Evolutionary conservation across 2,888 invertebrate genomes (phyloP), one percentile per base, ranked within the genome.

Genomic region (Theretra japonica): DNA sequence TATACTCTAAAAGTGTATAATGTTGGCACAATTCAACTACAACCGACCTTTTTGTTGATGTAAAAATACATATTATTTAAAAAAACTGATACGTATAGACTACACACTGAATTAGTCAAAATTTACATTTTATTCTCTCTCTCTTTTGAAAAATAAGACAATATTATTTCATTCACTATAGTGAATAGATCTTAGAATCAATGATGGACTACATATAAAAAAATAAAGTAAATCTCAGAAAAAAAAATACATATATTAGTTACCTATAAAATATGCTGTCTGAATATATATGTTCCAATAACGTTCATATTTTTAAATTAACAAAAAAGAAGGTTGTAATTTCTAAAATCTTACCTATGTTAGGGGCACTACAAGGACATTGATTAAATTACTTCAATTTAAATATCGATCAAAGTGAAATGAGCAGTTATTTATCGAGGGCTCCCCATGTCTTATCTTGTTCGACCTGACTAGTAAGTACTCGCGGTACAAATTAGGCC

Each of bases 11-110:
- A 65, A 6, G 56, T 70, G 56, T 53, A 65, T 53, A 62, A 65
- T 56, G n/a, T 71, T 71, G 70, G 70, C 70, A 71, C 70, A 65
- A 62, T 70, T 62, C 30, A 30, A 60, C 33, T 65, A 60, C 48
- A 65, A 41, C 41, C 65, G 6, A 48, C 62, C 19, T 65, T 23
- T 48, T 65, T 41, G 23, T 65, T 65, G 41, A n/a, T 48, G 23
- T 48, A 17, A 65, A 15, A 48, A n/a, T 21, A 56, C n/a, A 2
- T 4, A 2, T 56, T 21, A 28, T 28, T 28, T 5, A 28, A 28
- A 28, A 28, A 5, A 28, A 28, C 28, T 28, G 28, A 4, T n/a
- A n/a, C n/a, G n/a, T 28, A 28, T 28, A 28, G 28, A 28, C 28
- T 2, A 28, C 28, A 28, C 3, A 28, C 28, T 28, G 28, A 28